Base-by-base conservation (phyloP, 37 sponge, comb jelly and placozoan species). In the Spongilla lacustris region DNA sequence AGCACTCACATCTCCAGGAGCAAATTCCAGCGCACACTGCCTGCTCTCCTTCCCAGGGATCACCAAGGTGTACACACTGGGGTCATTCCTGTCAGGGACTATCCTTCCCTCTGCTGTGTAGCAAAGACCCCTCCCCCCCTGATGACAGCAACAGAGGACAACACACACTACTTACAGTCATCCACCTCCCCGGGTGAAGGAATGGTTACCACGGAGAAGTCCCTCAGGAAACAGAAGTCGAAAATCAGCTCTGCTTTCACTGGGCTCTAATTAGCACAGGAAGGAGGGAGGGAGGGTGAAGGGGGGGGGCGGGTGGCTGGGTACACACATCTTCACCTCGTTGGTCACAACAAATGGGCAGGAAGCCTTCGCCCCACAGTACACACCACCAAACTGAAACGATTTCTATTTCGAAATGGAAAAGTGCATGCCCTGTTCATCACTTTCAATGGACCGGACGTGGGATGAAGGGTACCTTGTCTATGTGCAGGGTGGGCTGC, bases 361-460 rank as follows among this genome's bases (percentile, higher is more conserved):
- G 17, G 72, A 46, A 14, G 83, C 37, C 68, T 38, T 74, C 19
- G 89, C 58, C 24, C 94, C 94, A 90, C 94, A 96, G 46, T 85
- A 69, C 9, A 96, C 93, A 28, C 91, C 91, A 36, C 93, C 96
- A 91, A 93, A 96, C 49, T 71, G 49, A 67, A 96, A 96, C 2
- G 58, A 19, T 27, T 91, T 89, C 92, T 93, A 77, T 26, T 69
- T n/a, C n/a, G 32, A 32, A 29, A 32, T 1, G 69, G 75, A 9
- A 27, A 80, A 27, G 11, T n/a, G 70, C 4, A 72, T 36, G 0
- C 46, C 46, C 46, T 46, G 4, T 46, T 46, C 46, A 46, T 46
- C 8, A 46, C 46, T 46, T 46, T 46, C n/a, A 46, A 8, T 46
- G 8, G 46, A 8, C 8, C 46, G 8, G 46, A 46, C 8, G 46